phyloP scores from a whole-genome alignment of 2,888 invertebrate species.

The Limnephilus auricula region DNA sequence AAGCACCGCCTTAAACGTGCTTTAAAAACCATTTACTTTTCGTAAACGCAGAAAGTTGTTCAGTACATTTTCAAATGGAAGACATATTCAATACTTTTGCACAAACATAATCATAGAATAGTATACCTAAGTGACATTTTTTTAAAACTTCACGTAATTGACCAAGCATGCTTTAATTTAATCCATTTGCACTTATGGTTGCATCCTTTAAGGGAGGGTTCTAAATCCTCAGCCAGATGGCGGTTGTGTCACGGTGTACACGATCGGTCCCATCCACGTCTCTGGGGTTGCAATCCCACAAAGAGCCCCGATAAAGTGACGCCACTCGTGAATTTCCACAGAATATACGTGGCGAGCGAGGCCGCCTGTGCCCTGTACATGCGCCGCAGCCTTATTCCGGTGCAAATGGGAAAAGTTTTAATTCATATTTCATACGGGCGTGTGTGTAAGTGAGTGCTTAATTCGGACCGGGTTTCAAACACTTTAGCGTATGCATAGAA shows the following conservation, averaged over 20 bases:
- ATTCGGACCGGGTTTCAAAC: neutral
- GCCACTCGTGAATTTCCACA: constrained; percentile 9
- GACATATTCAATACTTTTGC: no score
- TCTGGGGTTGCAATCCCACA: constrained; percentile 44
- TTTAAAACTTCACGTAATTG: neutral
- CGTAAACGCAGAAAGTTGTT: no score
- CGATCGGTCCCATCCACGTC: neutral
- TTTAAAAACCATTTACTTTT: no score
- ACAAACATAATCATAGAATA: no score
- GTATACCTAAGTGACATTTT: neutral
- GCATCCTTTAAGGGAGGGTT: neutral
- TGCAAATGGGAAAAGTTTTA: constrained; percentile 60
- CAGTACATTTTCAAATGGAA: no score
- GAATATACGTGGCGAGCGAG: constrained; percentile 30
- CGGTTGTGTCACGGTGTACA: neutral
- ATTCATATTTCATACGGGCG: constrained; percentile 60
- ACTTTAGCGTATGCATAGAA: neutral
- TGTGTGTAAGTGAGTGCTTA: constrained; percentile 44
- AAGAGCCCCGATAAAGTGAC: constrained; percentile 41
- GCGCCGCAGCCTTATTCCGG: constrained; percentile 25
- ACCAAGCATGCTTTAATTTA: neutral
- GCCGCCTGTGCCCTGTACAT: constrained; percentile 11
- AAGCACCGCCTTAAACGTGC: no score
- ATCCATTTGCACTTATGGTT: neutral
- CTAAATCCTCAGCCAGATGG: neutral